Percentiles rank a stretch among this genome's conserved stretches.
Conservation (phyloP, 2,888 invertebrate species). For the Acanthosoma haemorrhoidale region DNA sequence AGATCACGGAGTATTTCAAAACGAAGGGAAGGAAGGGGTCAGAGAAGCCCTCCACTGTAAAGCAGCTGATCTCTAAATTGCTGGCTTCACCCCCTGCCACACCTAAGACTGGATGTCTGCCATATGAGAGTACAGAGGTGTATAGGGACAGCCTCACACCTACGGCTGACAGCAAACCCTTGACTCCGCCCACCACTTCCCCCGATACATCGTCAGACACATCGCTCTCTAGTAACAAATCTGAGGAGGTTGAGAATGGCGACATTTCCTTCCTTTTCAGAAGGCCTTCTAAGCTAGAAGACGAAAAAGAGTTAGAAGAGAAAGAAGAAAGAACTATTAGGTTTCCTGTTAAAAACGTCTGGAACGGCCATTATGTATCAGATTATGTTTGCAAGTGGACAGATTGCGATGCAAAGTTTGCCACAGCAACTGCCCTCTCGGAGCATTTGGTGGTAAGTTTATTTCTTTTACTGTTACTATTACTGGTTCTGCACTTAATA, state of each 20-base stretch:
- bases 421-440: constrained; percentile 71
- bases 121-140: not conserved
- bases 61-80: constrained; percentile 22
- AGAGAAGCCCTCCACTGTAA: constrained; percentile 10
- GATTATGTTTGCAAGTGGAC: constrained; percentile 65
- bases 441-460: constrained; percentile 74
- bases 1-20: constrained; percentile 80
- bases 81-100: not conserved
- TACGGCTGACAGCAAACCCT: constrained; percentile 44
- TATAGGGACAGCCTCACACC: constrained; percentile 46
- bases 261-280: constrained; percentile 40
- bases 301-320: not conserved
- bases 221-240: constrained; percentile 38
- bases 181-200: constrained; percentile 41
- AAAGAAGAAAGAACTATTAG: constrained; percentile 60
- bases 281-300: constrained; percentile 31
- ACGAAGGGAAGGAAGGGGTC: constrained; percentile 62
- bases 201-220: constrained; percentile 35
- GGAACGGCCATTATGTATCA: constrained; percentile 39
- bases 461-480: too few species aligned
- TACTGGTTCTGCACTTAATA: too few species aligned
- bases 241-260: constrained; percentile 42
- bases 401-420: constrained; percentile 71
- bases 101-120: not conserved
- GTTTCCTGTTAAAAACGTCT: constrained; percentile 57